Conservation (phyloP, 2,113 vertebrate genomes). For the Anser cygnoides region DNA sequence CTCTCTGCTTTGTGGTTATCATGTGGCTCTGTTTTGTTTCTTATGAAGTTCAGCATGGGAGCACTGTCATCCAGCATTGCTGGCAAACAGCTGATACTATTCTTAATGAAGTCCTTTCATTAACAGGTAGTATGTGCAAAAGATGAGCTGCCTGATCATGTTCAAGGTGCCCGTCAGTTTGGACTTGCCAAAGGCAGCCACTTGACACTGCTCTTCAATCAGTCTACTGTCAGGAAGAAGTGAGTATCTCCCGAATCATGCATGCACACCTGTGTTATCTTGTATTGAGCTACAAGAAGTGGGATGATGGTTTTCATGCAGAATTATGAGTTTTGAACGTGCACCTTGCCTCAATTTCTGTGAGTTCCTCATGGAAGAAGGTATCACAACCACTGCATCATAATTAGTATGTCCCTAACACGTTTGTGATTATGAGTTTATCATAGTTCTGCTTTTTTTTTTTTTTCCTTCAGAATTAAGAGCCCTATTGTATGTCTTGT, state of each 20-base stretch:
- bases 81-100: background rate
- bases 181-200: conserved; percentile 87
- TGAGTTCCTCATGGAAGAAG: background rate
- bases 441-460: background rate
- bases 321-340: background rate
- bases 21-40: background rate
- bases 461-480: background rate
- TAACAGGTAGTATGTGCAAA: conserved; percentile 77
- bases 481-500: background rate
- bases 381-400: rapidly evolving
- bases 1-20: background rate
- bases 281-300: background rate
- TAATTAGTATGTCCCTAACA: background rate
- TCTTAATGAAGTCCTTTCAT: conserved; percentile 3
- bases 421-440: background rate
- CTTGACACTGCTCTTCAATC: conserved; percentile 84
- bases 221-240: conserved; percentile 83
- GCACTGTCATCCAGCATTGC: background rate
- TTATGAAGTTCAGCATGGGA: background rate
- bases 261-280: background rate
- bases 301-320: background rate
- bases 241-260: conserved; percentile 54
- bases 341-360: background rate
- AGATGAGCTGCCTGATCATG: conserved; percentile 55
- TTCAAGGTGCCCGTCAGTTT: conserved; percentile 83